Evolutionary conservation across 1,140 invertebrate species (phyloP).

Genomic region (Apis cerana): DNA sequence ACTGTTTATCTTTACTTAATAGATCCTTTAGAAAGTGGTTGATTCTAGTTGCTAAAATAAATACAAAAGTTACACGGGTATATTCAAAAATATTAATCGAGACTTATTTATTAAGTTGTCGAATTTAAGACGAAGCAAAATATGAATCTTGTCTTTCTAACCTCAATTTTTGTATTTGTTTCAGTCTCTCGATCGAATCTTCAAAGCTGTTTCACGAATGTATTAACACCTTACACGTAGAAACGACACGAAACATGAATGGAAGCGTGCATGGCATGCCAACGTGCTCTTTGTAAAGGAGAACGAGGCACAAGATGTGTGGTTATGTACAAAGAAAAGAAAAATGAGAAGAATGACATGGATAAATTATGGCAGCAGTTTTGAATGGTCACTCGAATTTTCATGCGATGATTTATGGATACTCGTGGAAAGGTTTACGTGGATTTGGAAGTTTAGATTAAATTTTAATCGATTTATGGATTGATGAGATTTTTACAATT

Average conservation of each 20-base stretch:
- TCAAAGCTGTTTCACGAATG: no score
- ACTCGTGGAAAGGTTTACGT: neutral
- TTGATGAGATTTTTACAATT: neutral
- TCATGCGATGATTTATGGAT: neutral
- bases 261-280: conserved; percentile 3
- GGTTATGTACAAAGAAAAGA: neutral
- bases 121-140: no score
- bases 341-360: neutral
- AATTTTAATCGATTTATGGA: neutral
- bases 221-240: neutral
- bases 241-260: no score
- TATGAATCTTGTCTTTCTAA: no score
- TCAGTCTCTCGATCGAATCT: neutral
- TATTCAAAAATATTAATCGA: no score
- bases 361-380: neutral
- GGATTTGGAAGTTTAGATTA: neutral
- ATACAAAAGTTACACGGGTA: no score
- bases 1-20: no score
- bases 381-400: neutral
- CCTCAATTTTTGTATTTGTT: no score
- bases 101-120: no score
- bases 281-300: no score
- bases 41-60: no score
- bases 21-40: no score
- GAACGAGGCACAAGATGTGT: neutral